A percentile compares a stretch with the other conserved stretches of the same genome.
phyloP scores from a whole-genome alignment of 2,888 invertebrate genomes.

The Cetonia aurata region DNA sequence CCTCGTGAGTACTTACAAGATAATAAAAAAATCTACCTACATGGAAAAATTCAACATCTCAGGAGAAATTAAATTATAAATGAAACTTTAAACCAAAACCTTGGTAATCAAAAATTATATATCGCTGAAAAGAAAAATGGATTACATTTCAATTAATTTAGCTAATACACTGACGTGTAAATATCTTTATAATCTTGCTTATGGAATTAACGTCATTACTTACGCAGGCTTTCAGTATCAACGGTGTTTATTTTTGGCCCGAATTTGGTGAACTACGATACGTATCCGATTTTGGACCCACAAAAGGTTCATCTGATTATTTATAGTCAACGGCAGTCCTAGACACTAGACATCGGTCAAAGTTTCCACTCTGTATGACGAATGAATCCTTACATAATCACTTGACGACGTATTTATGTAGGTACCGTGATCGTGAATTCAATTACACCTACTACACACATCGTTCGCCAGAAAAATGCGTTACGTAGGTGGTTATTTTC shows the following conservation, averaged over 20 bases:
- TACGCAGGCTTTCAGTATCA: neutral
- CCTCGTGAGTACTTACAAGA: no score
- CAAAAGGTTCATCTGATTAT: slow-evolving; percentile 25
- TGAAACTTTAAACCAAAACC: no score
- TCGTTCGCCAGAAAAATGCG: slow-evolving; percentile 4
- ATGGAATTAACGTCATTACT: slow-evolving; percentile 3
- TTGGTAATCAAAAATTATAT: no score
- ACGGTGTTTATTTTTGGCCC: neutral
- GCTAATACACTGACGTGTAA: no score
- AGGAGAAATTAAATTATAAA: no score
- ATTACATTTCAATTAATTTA: no score
- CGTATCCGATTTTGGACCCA: slow-evolving; percentile 9
- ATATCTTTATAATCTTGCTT: no score
- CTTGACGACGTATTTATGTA: slow-evolving; percentile 1
- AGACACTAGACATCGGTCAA: slow-evolving; percentile 14
- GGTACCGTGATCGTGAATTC: slow-evolving; percentile 23
- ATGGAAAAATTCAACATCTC: no score
- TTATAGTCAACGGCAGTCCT: slow-evolving; percentile 15
- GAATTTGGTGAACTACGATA: neutral
- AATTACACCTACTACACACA: slow-evolving; percentile 10
- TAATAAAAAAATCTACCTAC: no score
- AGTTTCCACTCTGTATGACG: slow-evolving; percentile 18
- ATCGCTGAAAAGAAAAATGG: no score
- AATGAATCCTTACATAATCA: slow-evolving; percentile 18
- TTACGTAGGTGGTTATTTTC: slow-evolving; percentile 22